Percentiles rank a stretch among this genome's conserved stretches.
These are phyloP conservation scores for Synanceia verrucosa DNA, from an alignment of 2,797 vertebrate genomes.

Conservation along the genomic window DNA sequence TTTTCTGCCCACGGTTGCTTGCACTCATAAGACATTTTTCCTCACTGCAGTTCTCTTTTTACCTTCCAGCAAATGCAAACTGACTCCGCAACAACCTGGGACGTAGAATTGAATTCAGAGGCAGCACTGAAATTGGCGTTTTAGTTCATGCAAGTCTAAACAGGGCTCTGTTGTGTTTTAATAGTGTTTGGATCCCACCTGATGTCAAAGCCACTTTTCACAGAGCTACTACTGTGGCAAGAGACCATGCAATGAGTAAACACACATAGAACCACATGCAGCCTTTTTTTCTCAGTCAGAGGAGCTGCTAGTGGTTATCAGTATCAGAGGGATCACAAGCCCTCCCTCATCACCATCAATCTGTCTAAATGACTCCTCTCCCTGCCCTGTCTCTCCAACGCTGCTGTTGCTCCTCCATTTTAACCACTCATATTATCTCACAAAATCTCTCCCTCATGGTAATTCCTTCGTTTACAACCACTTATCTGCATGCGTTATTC, in stretches of 20 bases:
- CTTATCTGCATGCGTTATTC: slow-evolving; percentile 11
- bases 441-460: slow-evolving; percentile 21
- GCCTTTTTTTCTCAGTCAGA: slow-evolving; percentile 33
- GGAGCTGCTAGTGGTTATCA: slow-evolving; percentile 60
- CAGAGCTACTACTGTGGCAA: slow-evolving; percentile 1
- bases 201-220: slow-evolving; percentile 37
- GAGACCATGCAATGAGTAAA: slow-evolving; percentile 5
- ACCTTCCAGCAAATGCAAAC: slow-evolving; percentile 9
- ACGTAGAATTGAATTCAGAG: slow-evolving; percentile 31
- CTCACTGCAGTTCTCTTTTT: not conserved
- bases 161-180: slow-evolving; percentile 31
- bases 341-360: slow-evolving; percentile 70
- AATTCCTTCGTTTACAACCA: slow-evolving; percentile 36
- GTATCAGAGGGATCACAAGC: slow-evolving; percentile 58
- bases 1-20: slow-evolving; percentile 2
- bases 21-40: not conserved
- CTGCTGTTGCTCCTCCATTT: slow-evolving; percentile 24
- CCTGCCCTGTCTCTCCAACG: slow-evolving; percentile 32
- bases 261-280: slow-evolving; percentile 33
- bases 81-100: slow-evolving; percentile 20
- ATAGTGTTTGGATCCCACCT: slow-evolving; percentile 42
- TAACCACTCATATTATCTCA: slow-evolving; percentile 41
- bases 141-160: slow-evolving; percentile 47
- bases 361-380: slow-evolving; percentile 65
- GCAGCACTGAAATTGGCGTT: slow-evolving; percentile 29